Percentiles rank a stretch among this genome's conserved stretches.
phyloP scores from a whole-genome alignment of 2,797 vertebrate species.

The Cephalopachus bancanus region DNA sequence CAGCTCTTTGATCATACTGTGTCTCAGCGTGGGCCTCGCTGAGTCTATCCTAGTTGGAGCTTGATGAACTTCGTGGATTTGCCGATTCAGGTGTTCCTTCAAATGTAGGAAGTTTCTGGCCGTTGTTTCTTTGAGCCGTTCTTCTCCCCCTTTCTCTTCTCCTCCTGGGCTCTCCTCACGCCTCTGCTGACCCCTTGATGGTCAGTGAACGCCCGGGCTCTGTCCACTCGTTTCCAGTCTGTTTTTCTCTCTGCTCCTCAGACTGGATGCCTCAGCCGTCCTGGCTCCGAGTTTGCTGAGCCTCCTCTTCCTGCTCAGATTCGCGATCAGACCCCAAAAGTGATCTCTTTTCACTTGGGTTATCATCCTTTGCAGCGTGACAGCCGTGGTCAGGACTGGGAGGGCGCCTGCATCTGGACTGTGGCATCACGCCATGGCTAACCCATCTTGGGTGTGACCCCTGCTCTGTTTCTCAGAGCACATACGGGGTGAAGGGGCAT shows the following conservation, averaged over 20 bases:
- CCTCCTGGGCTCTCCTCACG: not conserved
- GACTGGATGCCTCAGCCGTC: not conserved
- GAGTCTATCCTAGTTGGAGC: not conserved
- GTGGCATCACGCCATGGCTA: accelerated
- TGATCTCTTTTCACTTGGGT: accelerated
- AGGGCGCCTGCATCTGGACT: not conserved
- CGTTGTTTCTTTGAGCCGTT: not conserved
- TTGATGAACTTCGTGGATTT: not conserved
- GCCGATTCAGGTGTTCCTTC: not conserved
- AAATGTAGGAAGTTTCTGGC: not conserved
- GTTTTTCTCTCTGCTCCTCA: not conserved
- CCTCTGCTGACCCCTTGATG: accelerated
- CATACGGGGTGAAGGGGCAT: not conserved
- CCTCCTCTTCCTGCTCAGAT: not conserved
- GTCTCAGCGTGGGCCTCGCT: not conserved
- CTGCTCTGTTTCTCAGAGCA: not conserved
- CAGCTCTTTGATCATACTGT: not conserved
- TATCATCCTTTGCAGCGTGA: not conserved
- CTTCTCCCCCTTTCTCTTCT: not conserved
- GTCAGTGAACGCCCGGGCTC: not conserved
- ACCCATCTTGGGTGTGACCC: no score
- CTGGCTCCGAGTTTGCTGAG: not conserved
- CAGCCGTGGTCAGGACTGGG: accelerated
- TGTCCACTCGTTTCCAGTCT: not conserved
- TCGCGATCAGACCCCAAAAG: not conserved